Evolutionary conservation across 2,113 vertebrate genomes (phyloP).

Genomic region (Pavo muticus): DNA sequence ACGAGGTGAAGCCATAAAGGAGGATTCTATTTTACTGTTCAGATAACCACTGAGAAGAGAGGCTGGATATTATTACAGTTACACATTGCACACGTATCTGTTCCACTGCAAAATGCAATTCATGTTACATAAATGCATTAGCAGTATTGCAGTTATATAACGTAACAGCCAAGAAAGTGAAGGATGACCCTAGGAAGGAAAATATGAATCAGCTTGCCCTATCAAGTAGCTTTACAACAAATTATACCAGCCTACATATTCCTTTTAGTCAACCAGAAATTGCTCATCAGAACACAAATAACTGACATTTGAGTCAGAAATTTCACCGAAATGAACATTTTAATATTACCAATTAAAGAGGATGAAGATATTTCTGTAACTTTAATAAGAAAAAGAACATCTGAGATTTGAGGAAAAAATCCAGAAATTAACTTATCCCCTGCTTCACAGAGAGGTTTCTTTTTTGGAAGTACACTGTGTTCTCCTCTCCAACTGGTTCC

Average conservation of each 20-base stretch:
- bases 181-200: background rate
- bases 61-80: background rate
- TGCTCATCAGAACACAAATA: conserved; percentile 43
- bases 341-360: conserved; percentile 5
- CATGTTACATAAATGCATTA: conserved; percentile 15
- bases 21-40: background rate
- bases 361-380: background rate
- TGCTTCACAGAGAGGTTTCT: background rate
- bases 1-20: background rate
- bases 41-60: background rate
- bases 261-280: conserved; percentile 31
- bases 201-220: conserved; percentile 15
- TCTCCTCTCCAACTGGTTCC: conserved; percentile 33
- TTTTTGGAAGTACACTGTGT: conserved; percentile 25
- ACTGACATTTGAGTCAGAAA: conserved; percentile 51
- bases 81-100: background rate
- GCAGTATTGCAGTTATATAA: conserved; percentile 9
- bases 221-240: conserved; percentile 31
- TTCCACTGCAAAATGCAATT: conserved; percentile 5
- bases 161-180: background rate
- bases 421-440: conserved; percentile 22
- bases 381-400: background rate
- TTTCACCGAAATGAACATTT: background rate
- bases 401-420: conserved; percentile 3
- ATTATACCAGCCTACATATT: conserved; percentile 27